Conservation (phyloP, 64 coral and sea anemone species). For the Pachyseris speciosa region DNA sequence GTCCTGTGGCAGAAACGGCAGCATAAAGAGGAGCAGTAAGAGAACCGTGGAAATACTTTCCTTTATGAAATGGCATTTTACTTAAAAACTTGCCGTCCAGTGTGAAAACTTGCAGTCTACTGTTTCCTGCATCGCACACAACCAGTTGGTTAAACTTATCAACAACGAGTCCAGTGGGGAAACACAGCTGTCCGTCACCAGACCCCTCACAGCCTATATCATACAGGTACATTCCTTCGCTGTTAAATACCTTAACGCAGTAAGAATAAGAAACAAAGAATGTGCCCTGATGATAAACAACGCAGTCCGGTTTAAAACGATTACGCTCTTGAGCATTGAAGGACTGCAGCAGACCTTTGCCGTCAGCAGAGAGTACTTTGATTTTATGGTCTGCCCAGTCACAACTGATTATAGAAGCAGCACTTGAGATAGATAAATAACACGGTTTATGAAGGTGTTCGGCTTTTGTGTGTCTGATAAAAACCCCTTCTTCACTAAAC, state of each 20-base stretch:
- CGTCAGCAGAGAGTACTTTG: background rate
- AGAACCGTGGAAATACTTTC: background rate
- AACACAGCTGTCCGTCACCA: background rate
- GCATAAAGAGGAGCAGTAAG: background rate
- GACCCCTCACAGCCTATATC: background rate
- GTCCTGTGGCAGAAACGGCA: background rate
- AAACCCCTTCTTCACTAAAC: background rate
- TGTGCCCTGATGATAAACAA: background rate
- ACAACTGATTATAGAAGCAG: background rate
- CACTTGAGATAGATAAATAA: background rate
- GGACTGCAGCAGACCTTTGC: background rate
- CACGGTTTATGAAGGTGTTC: background rate
- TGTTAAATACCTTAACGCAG: background rate
- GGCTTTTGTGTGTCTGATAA: background rate
- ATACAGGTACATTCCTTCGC: background rate
- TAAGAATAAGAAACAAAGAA: conserved; percentile 2
- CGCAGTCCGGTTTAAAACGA: background rate
- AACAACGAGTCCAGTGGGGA: background rate
- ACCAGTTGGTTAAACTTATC: background rate
- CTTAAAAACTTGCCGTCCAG: conserved; percentile 28
- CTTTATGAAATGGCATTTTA: background rate
- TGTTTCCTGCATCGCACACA: conserved; percentile 14
- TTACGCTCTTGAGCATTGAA: background rate
- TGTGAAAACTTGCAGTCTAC: conserved; percentile 7
- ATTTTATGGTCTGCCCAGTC: background rate